A percentile compares a stretch with the other conserved stretches of the same genome.
These are phyloP conservation scores for Remorina albescens DNA, from an alignment of 2,797 vertebrate genomes.

Conservation along the genomic window DNA sequence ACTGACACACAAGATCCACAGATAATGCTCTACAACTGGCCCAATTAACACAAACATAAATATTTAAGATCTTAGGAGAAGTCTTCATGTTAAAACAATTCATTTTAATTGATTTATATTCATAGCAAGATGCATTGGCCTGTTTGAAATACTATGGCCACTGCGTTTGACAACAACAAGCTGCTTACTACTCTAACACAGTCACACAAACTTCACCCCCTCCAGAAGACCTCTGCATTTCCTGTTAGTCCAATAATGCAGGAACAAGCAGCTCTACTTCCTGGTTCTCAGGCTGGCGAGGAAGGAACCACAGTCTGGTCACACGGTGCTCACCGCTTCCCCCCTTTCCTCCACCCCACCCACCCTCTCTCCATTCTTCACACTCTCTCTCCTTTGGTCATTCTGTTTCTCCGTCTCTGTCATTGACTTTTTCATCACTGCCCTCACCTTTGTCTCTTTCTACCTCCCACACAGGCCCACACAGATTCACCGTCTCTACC, in stretches of 20 bases:
- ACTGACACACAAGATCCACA: background rate
- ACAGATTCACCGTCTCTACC: constrained; percentile 45
- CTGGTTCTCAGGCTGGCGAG: constrained; percentile 87
- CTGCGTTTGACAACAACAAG: constrained; percentile 40
- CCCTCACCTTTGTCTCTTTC: constrained; percentile 47
- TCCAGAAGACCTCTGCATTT: constrained; percentile 87
- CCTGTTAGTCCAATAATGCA: constrained; percentile 87
- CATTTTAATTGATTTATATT: constrained; percentile 4
- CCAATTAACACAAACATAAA: background rate
- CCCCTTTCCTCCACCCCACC: constrained; percentile 51
- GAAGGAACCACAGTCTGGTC: constrained; percentile 87
- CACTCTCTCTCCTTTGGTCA: constrained; percentile 36
- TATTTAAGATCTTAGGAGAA: background rate
- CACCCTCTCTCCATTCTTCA: constrained; percentile 46
- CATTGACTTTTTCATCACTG: constrained; percentile 44
- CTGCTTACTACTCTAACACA: constrained; percentile 18
- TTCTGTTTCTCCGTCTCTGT: constrained; percentile 22
- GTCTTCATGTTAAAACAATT: background rate
- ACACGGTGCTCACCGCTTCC: constrained; percentile 79
- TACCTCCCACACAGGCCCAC: constrained; percentile 56
- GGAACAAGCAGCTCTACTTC: constrained; percentile 84
- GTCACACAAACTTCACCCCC: constrained; percentile 59
- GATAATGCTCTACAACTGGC: background rate
- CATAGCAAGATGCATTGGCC: background rate
- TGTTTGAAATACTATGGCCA: constrained; percentile 15